phyloP scores from a whole-genome alignment of 2,888 invertebrate species.

The Erebia aethiops region DNA sequence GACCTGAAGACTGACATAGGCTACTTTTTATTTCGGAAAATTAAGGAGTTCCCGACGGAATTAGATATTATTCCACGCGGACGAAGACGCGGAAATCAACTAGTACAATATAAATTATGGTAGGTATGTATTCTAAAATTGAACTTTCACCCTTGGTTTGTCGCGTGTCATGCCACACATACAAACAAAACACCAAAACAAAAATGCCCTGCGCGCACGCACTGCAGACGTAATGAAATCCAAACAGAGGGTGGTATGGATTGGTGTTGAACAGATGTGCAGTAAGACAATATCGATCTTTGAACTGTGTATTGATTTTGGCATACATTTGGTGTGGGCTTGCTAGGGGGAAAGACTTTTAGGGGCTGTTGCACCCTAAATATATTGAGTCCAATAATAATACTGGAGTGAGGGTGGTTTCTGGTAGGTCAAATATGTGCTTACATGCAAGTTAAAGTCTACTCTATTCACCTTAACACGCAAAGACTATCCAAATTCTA shows the following conservation, averaged over 20 bases:
- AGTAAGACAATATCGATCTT: slow-evolving; percentile 75
- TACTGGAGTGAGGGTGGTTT: slow-evolving; percentile 8
- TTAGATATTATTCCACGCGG: too few species aligned
- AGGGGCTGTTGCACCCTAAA: slow-evolving; percentile 15
- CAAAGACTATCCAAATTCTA: too few species aligned
- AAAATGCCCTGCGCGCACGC: slow-evolving; percentile 3
- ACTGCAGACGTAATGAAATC: slow-evolving; percentile 16
- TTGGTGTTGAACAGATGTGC: slow-evolving; percentile 63
- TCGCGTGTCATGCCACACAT: slow-evolving; percentile 3
- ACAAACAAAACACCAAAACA: slow-evolving; percentile 5
- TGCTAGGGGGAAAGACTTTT: slow-evolving; percentile 43
- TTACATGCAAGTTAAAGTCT: neutral
- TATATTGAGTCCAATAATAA: slow-evolving; percentile 18
- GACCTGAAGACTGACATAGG: too few species aligned
- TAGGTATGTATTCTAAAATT: slow-evolving; percentile 4
- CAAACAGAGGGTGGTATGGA: slow-evolving; percentile 36
- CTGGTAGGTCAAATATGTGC: neutral
- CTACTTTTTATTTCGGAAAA: too few species aligned
- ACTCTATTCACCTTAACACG: too few species aligned
- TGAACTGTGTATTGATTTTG: slow-evolving; percentile 69
- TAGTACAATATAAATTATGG: too few species aligned
- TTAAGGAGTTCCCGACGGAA: too few species aligned
- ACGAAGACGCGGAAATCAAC: too few species aligned
- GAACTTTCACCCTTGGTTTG: slow-evolving; percentile 11
- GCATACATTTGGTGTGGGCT: slow-evolving; percentile 54